A percentile compares a stretch with the other conserved stretches of the same genome.
These are phyloP conservation scores for Apistogramma diplotaenia DNA, from an alignment of 2,113 vertebrate species.

Conservation along the genomic window DNA sequence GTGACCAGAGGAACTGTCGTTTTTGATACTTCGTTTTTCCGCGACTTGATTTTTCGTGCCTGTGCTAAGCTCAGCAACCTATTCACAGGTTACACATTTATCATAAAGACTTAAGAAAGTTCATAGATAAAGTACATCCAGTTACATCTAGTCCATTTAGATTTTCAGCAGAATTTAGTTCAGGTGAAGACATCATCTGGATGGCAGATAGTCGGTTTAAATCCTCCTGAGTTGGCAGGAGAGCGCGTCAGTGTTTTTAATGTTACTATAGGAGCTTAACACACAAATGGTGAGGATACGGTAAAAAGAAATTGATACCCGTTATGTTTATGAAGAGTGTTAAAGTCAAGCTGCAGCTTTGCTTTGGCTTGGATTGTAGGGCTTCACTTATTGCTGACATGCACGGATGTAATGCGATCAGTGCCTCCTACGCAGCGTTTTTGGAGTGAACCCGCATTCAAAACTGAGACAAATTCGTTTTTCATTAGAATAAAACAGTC, in stretches of 20 bases:
- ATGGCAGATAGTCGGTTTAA: background rate
- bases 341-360: background rate
- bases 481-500: slow-evolving; percentile 4
- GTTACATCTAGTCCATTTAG: background rate
- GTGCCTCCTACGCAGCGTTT: slow-evolving; percentile 14
- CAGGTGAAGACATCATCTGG: background rate
- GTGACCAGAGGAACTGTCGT: too few relatives aligned
- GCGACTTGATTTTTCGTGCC: background rate
- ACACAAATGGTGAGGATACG: background rate
- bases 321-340: background rate
- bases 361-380: background rate
- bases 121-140: background rate
- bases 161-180: background rate
- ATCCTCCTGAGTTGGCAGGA: background rate
- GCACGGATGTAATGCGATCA: slow-evolving; percentile 33
- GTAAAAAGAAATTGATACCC: background rate
- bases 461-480: slow-evolving; percentile 18
- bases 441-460: slow-evolving; percentile 7
- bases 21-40: too few relatives aligned
- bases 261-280: background rate
- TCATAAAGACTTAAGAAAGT: background rate
- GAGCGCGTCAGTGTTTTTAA: background rate
- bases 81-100: background rate
- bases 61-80: background rate
- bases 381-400: background rate